Evolutionary conservation across 2,888 invertebrate genomes (phyloP).

Genomic region (Salticus scenicus): DNA sequence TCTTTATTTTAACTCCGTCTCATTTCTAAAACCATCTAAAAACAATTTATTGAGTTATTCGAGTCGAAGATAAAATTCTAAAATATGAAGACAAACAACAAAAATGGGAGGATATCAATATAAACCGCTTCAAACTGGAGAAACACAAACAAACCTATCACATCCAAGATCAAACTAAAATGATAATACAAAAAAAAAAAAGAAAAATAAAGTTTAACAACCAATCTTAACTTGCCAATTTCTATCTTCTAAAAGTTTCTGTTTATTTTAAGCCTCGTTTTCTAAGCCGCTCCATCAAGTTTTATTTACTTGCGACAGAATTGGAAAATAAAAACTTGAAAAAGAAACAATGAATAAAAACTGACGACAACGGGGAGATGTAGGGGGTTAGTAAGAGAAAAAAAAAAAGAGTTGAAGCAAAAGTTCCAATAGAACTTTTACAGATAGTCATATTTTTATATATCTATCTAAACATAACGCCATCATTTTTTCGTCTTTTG

Average conservation of each 20-base stretch:
- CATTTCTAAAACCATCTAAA: slow-evolving; percentile 36
- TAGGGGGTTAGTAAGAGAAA: slow-evolving; percentile 47
- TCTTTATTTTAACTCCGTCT: neutral
- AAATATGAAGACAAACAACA: slow-evolving; percentile 59
- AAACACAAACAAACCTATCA: slow-evolving; percentile 59
- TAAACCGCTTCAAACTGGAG: slow-evolving; percentile 53
- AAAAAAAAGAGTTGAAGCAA: slow-evolving; percentile 1
- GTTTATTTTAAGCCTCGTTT: slow-evolving; percentile 63
- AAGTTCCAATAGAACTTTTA: slow-evolving; percentile 64
- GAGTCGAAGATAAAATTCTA: slow-evolving; percentile 46
- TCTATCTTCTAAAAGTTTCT: slow-evolving; percentile 46
- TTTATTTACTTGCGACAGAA: slow-evolving; percentile 62
- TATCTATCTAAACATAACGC: slow-evolving; percentile 53
- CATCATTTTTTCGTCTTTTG: slow-evolving; percentile 62
- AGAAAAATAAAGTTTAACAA: slow-evolving; percentile 54
- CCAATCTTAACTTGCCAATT: slow-evolving; percentile 64
- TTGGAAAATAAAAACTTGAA: slow-evolving; percentile 69
- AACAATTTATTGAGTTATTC: slow-evolving; percentile 52
- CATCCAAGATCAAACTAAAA: slow-evolving; percentile 56
- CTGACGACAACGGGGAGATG: slow-evolving; percentile 23
- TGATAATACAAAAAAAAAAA: slow-evolving; percentile 21
- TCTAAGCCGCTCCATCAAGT: slow-evolving; percentile 42
- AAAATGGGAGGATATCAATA: slow-evolving; percentile 54
- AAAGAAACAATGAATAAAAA: slow-evolving; percentile 66
- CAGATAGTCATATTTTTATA: slow-evolving; percentile 62